Evolutionary conservation across 2,113 vertebrate species (phyloP).

Genomic region (Picathartes gymnocephalus): DNA sequence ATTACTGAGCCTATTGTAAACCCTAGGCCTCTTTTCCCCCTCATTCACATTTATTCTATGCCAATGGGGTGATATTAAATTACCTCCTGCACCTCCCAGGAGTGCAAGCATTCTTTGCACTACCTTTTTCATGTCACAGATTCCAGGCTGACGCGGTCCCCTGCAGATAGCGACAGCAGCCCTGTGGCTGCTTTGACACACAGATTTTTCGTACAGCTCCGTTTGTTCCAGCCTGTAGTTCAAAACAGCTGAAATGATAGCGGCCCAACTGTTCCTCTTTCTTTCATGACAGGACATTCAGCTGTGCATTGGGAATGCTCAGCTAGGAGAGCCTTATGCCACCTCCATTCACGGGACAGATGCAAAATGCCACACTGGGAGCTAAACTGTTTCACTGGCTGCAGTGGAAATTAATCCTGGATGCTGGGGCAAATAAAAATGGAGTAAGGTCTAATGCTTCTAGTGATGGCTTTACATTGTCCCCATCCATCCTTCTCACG

Average conservation of each 20-base stretch:
- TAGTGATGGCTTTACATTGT: background rate
- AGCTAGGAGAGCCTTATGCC: background rate
- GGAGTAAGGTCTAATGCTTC: background rate
- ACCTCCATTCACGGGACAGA: rapidly evolving
- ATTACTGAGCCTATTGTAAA: constrained; percentile 20
- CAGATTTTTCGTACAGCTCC: background rate
- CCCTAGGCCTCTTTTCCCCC: background rate
- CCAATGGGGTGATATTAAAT: constrained; percentile 33
- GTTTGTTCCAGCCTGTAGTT: background rate
- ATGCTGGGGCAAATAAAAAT: background rate
- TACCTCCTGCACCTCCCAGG: background rate
- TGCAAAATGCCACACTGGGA: background rate
- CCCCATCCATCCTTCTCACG: background rate
- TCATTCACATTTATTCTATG: background rate
- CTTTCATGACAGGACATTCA: background rate
- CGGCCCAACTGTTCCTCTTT: background rate
- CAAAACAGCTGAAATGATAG: background rate
- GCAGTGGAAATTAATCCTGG: background rate
- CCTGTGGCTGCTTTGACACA: background rate
- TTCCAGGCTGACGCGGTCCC: background rate
- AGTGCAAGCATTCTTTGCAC: background rate
- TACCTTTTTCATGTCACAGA: background rate
- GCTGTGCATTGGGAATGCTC: rapidly evolving
- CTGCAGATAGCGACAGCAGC: background rate
- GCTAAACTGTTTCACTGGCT: background rate